These are phyloP conservation scores for Engraulis encrasicolus DNA, from an alignment of 2,113 vertebrate species.

Conservation along the genomic window DNA sequence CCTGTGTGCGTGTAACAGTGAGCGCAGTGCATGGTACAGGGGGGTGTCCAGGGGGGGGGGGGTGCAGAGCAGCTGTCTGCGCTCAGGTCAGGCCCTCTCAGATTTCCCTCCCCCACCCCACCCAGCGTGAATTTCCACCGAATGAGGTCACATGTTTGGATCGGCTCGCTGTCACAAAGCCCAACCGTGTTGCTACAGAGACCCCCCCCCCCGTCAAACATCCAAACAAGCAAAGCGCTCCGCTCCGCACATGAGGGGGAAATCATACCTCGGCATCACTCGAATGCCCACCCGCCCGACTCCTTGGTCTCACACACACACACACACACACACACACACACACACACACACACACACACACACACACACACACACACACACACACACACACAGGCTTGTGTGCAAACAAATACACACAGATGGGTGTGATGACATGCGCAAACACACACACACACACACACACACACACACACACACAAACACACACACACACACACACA, in stretches of 20 bases:
- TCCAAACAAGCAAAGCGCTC: slow-evolving; percentile 47
- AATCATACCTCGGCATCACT: background rate
- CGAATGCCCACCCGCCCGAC: background rate
- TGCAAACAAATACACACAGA: too few species aligned
- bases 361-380: too few species aligned
- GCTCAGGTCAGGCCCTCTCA: slow-evolving; percentile 61
- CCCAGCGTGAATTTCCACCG: slow-evolving; percentile 69
- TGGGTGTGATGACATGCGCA: too few species aligned
- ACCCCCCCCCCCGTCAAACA: slow-evolving; percentile 48
- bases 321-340: too few species aligned
- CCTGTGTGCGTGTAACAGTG: slow-evolving; percentile 47
- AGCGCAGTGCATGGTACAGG: too few species aligned
- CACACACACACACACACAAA: too few species aligned
- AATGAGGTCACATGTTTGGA: slow-evolving; percentile 74
- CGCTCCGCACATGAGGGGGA: background rate
- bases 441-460: too few species aligned
- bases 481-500: too few species aligned
- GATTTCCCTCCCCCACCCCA: slow-evolving; percentile 67
- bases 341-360: too few species aligned
- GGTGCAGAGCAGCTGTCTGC: slow-evolving; percentile 76
- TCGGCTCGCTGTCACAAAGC: slow-evolving; percentile 53
- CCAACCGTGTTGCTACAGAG: slow-evolving; percentile 53
- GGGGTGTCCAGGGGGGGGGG: too few species aligned
- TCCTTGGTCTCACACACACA: too few species aligned
- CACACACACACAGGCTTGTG: too few species aligned